A percentile compares a stretch with the other conserved stretches of the same genome.
Conservation (phyloP, 2,888 invertebrate genomes). For the Apodemia mormo region DNA sequence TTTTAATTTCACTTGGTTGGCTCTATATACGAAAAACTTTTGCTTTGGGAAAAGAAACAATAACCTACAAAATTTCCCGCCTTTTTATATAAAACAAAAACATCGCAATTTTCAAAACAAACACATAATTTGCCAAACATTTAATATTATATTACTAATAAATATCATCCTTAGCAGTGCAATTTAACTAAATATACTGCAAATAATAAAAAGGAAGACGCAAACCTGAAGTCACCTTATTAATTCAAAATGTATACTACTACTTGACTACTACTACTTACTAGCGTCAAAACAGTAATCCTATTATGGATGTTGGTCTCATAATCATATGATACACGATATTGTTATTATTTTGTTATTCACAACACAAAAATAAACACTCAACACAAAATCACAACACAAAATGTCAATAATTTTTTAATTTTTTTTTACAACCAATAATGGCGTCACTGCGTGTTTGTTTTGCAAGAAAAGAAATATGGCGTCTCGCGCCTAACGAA, state of each 20-base stretch:
- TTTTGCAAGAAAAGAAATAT: not conserved
- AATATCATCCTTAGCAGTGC: too few species aligned
- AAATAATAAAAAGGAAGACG: not conserved
- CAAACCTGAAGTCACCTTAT: not conserved
- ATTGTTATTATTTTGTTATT: not conserved
- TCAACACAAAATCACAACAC: not conserved
- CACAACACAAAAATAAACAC: not conserved
- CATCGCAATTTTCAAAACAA: not conserved
- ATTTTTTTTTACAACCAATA: not conserved
- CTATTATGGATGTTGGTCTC: not conserved
- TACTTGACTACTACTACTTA: not conserved
- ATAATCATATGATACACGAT: not conserved
- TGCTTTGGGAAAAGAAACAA: too few species aligned
- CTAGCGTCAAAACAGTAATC: not conserved
- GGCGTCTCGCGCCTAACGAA: constrained; percentile 1
- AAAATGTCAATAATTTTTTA: not conserved
- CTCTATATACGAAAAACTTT: too few species aligned
- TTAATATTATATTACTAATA: too few species aligned
- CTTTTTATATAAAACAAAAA: constrained; percentile 2
- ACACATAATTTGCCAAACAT: too few species aligned
- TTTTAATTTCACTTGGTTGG: too few species aligned
- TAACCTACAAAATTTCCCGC: not conserved
- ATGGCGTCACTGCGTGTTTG: constrained; percentile 12
- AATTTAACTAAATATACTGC: not conserved
- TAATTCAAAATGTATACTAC: not conserved